Conservation (phyloP, 1,140 invertebrate genomes). For the Danaus melanippus region DNA sequence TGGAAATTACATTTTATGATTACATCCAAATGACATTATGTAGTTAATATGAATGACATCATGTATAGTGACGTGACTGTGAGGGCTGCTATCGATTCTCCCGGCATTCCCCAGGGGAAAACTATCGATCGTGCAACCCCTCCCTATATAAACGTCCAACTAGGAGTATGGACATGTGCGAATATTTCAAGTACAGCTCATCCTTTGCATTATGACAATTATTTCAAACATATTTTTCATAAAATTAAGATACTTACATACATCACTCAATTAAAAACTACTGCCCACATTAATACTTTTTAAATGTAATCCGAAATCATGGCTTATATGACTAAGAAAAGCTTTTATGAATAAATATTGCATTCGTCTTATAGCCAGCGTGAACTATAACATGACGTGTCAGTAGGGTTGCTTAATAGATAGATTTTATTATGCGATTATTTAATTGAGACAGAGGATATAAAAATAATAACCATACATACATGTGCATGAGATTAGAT, state of each 20-base stretch:
- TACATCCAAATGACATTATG: too few relatives aligned
- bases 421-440: slow-evolving; percentile 15
- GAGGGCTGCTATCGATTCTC: slow-evolving; percentile 26
- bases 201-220: too few relatives aligned
- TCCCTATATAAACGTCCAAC: not conserved
- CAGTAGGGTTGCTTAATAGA: slow-evolving; percentile 9
- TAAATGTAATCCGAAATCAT: not conserved
- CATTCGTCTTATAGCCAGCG: too few relatives aligned
- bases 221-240: too few relatives aligned
- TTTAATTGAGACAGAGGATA: slow-evolving; percentile 15
- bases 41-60: too few relatives aligned
- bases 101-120: slow-evolving; percentile 31
- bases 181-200: too few relatives aligned
- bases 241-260: too few relatives aligned
- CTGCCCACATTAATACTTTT: slow-evolving; percentile 1
- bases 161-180: too few relatives aligned
- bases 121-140: slow-evolving; percentile 34
- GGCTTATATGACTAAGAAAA: not conserved
- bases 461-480: slow-evolving; percentile 14
- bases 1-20: too few relatives aligned
- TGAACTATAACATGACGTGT: slow-evolving; percentile 10
- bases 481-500: not conserved
- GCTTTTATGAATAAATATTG: too few relatives aligned
- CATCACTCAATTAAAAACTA: too few relatives aligned
- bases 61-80: not conserved